phyloP scores from a whole-genome alignment of 1,140 invertebrate species.

The Homarus americanus region DNA sequence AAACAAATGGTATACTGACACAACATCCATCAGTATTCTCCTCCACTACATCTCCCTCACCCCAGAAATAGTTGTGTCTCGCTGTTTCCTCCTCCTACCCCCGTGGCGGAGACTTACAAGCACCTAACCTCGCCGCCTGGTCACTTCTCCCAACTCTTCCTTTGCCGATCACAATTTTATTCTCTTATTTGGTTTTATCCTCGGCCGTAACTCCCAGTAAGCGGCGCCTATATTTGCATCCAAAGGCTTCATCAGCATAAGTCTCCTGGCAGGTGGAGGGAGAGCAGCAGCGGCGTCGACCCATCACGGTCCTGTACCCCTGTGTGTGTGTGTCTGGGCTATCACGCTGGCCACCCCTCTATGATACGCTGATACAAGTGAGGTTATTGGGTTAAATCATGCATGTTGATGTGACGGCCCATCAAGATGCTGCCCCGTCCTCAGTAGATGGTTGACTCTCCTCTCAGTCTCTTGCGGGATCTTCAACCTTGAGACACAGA shows the following conservation, averaged over 20 bases:
- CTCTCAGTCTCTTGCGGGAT: neutral
- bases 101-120: neutral
- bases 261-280: neutral
- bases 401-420: slow-evolving; percentile 51
- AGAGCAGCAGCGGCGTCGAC: neutral
- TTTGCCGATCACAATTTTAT: slow-evolving; percentile 26
- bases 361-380: slow-evolving; percentile 60
- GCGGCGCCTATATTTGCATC: slow-evolving; percentile 38
- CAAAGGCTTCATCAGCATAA: slow-evolving; percentile 3
- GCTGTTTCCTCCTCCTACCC: slow-evolving; percentile 13
- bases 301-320: neutral
- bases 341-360: neutral
- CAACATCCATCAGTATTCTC: neutral
- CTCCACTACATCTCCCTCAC: neutral
- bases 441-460: neutral
- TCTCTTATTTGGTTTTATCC: slow-evolving; percentile 39
- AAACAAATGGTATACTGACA: neutral
- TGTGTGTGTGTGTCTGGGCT: neutral
- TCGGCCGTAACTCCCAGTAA: slow-evolving; percentile 36
- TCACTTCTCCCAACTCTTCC: too few relatives aligned
- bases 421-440: neutral
- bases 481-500: neutral
- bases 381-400: slow-evolving; percentile 67
- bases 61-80: neutral
- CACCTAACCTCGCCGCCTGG: neutral